Evolutionary conservation across 2,797 vertebrate genomes (phyloP).

Genomic region (Naso thynnoides): DNA sequence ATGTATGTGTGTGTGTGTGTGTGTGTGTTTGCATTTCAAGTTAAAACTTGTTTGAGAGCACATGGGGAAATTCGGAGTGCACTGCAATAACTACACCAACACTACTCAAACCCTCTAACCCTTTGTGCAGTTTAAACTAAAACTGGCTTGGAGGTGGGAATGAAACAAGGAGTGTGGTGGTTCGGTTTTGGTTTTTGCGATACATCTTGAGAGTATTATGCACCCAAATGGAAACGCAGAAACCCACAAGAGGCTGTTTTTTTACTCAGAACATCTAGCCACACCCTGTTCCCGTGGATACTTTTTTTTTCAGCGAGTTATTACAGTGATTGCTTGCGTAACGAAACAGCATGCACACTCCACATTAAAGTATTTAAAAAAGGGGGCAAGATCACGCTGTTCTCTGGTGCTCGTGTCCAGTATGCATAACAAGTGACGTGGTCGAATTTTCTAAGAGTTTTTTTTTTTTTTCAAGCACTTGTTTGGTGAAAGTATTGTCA

Average conservation of each 20-base stretch:
- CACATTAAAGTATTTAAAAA: slow-evolving; percentile 12
- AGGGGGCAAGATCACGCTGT: neutral
- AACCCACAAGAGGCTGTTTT: slow-evolving; percentile 41
- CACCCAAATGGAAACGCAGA: slow-evolving; percentile 20
- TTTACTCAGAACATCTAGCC: slow-evolving; percentile 42
- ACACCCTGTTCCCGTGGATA: slow-evolving; percentile 65
- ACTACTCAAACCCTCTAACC: neutral
- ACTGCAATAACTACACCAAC: slow-evolving; percentile 5
- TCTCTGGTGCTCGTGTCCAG: neutral
- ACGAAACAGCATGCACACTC: neutral
- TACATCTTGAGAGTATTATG: neutral
- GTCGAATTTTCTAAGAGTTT: neutral
- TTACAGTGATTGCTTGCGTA: slow-evolving; percentile 13
- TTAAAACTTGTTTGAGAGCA: slow-evolving; percentile 12
- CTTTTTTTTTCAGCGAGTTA: slow-evolving; percentile 17
- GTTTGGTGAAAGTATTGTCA: neutral
- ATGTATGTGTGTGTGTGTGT: neutral
- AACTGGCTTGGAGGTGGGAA: neutral
- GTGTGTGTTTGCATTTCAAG: neutral
- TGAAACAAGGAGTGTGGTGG: neutral
- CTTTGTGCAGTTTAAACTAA: neutral
- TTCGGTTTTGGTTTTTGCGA: slow-evolving; percentile 2
- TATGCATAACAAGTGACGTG: slow-evolving; percentile 2
- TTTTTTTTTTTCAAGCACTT: neutral
- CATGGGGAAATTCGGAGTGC: neutral